Evolutionary conservation across 2,888 invertebrate genomes (phyloP).

Genomic region (Tubulanus polymorphus): DNA sequence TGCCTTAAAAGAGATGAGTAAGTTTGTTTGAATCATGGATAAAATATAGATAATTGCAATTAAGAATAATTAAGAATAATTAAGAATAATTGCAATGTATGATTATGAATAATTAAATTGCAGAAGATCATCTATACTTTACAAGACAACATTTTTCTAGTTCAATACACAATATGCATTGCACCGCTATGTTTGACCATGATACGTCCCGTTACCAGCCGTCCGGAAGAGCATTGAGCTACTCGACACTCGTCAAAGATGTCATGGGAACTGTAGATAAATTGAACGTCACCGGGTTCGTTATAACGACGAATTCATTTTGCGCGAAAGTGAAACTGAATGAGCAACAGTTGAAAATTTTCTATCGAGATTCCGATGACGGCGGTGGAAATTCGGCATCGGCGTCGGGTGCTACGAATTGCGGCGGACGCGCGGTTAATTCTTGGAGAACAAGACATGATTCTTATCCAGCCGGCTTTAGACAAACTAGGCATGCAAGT

Average conservation of each 20-base stretch:
- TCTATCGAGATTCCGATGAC: slow-evolving; percentile 31
- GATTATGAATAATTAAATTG: no score
- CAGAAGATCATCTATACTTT: not conserved
- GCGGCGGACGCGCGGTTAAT: no score
- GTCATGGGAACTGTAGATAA: slow-evolving; percentile 31
- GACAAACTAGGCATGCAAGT: no score
- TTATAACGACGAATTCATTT: slow-evolving; percentile 41
- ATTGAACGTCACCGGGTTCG: slow-evolving; percentile 37
- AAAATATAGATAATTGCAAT: no score
- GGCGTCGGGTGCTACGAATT: no score
- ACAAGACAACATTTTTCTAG: not conserved
- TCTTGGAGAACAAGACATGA: no score
- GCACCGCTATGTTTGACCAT: slow-evolving; percentile 45
- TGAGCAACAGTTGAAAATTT: slow-evolving; percentile 32
- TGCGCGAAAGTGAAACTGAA: slow-evolving; percentile 44
- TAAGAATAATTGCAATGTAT: not conserved
- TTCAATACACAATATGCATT: slow-evolving; percentile 29
- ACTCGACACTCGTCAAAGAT: slow-evolving; percentile 26
- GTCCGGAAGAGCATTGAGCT: slow-evolving; percentile 28
- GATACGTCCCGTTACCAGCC: no score
- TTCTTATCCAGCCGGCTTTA: no score
- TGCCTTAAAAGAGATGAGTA: no score
- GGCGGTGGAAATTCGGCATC: no score
- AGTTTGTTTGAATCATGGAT: no score
- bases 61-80: not conserved